Conservation (phyloP, 1,140 invertebrate species). For the Watersipora subatra region DNA sequence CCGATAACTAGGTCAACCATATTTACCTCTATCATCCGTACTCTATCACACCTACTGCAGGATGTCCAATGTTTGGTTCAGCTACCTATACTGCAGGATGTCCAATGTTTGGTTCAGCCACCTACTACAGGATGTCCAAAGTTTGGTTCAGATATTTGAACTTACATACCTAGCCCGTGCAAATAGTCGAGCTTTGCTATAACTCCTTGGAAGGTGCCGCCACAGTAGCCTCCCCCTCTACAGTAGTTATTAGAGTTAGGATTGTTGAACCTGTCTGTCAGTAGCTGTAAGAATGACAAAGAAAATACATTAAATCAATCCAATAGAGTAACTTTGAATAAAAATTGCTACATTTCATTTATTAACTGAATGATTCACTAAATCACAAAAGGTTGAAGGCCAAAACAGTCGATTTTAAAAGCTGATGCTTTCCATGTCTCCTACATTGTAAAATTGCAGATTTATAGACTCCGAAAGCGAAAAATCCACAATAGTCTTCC, state of each 20-base stretch:
- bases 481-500: neutral
- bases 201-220: conserved; percentile 15
- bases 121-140: neutral
- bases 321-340: no score
- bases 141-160: neutral
- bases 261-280: conserved; percentile 14
- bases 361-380: no score
- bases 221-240: conserved; percentile 11
- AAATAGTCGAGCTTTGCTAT: conserved; percentile 14
- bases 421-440: neutral
- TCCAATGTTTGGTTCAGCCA: no score
- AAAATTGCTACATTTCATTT: no score
- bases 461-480: neutral
- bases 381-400: no score
- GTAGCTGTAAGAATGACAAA: conserved; percentile 9
- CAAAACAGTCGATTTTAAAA: no score
- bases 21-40: neutral
- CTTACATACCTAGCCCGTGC: conserved; percentile 10
- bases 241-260: neutral
- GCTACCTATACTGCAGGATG: neutral
- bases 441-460: neutral
- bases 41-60: neutral
- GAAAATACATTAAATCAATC: no score
- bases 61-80: neutral
- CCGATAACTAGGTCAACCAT: no score